Percentiles rank a stretch among this genome's conserved stretches.
These are phyloP conservation scores for Virgularia gustaviana DNA, from an alignment of 92 coral and sea anemone species.

Conservation along the genomic window DNA sequence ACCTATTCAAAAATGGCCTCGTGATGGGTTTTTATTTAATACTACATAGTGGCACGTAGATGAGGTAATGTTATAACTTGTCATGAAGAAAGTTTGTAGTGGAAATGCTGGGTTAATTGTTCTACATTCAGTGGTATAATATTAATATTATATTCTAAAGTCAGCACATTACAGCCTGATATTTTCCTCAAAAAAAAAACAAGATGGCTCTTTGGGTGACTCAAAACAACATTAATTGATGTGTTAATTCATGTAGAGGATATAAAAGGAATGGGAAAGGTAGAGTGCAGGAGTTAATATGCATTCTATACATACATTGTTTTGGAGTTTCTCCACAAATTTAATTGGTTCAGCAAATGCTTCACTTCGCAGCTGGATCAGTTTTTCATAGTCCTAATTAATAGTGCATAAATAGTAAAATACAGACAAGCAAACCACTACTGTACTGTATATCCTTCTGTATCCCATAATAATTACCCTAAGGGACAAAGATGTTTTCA, in stretches of 20 bases:
- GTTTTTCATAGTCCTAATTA: constrained; percentile 70
- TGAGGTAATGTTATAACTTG: too few species aligned
- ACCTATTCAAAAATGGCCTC: too few species aligned
- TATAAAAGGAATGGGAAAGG: too few species aligned
- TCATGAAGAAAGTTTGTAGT: too few species aligned
- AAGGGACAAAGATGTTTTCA: neutral
- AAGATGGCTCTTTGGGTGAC: neutral
- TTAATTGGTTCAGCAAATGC: constrained; percentile 80
- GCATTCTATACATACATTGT: constrained; percentile 75
- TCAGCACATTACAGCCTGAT: too few species aligned
- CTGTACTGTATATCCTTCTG: neutral
- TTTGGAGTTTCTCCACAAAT: constrained; percentile 92
- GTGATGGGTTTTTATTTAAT: too few species aligned
- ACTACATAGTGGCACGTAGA: too few species aligned
- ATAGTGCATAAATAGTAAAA: neutral
- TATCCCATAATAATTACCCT: neutral
- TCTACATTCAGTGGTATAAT: too few species aligned
- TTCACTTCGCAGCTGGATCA: constrained; percentile 59
- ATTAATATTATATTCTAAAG: too few species aligned
- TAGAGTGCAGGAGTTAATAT: too few species aligned
- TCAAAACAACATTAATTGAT: neutral
- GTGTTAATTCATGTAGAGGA: neutral
- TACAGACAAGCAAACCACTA: neutral
- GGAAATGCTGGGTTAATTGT: too few species aligned
- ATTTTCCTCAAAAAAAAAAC: too few species aligned